These are phyloP conservation scores for Stegana nigrithorax DNA, from an alignment of 2,888 invertebrate genomes.

Conservation along the genomic window DNA sequence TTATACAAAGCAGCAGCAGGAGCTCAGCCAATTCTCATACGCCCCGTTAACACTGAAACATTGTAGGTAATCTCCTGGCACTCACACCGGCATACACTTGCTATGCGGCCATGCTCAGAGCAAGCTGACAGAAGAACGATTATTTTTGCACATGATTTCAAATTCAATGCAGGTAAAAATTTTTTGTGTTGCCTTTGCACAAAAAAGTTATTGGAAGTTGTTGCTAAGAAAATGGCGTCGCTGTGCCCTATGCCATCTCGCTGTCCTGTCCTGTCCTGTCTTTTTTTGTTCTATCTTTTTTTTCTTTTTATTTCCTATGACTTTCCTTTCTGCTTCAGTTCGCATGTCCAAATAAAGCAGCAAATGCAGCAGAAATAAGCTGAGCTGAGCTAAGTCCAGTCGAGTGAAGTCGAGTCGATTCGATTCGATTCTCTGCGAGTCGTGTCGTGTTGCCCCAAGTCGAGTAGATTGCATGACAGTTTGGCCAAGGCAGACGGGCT, in stretches of 20 bases:
- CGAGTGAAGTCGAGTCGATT: background rate
- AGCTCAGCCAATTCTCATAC: constrained; percentile 7
- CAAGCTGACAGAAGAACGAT: constrained; percentile 13
- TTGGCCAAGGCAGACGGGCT: no score
- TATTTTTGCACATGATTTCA: constrained; percentile 41
- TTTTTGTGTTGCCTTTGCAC: constrained; percentile 30
- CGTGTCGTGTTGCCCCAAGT: no score
- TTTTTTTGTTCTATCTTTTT: background rate
- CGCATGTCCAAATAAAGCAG: background rate
- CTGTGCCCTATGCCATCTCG: background rate
- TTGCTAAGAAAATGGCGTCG: background rate
- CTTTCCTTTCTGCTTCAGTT: background rate
- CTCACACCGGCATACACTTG: background rate
- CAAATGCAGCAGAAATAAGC: constrained; percentile 12
- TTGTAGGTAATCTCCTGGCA: no score
- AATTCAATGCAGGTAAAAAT: constrained; percentile 56
- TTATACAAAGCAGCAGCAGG: no score
- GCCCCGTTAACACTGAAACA: no score
- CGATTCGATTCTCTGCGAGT: no score
- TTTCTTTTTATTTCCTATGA: background rate
- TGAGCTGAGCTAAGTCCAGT: background rate
- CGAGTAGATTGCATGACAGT: no score
- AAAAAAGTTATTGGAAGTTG: constrained; percentile 15
- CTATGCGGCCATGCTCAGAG: background rate
- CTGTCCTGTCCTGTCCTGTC: background rate